Evolutionary conservation across 1,140 invertebrate genomes (phyloP), one percentile per base, ranked within the genome.

Genomic region (Solenopsis fugax): DNA sequence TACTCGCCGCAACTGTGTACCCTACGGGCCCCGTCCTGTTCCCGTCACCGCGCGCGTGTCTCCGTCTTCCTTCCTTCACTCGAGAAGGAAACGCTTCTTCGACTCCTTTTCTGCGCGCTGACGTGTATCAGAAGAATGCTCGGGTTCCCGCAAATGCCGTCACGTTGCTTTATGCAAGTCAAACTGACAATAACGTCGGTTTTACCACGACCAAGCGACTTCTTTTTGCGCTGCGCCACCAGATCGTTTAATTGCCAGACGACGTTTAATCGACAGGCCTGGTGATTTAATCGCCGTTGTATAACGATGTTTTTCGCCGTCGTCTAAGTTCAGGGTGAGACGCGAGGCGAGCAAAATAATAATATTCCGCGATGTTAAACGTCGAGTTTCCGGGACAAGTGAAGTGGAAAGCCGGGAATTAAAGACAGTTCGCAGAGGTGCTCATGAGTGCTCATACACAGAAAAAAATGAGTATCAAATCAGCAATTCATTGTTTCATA

Each of bases 51-150:
- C 12, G n/a, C 21, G 9, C 37, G 24, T 80, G 29, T 81, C 72
- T 67, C 56, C 24, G 24, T 76, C 84, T 77, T 89, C 58, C 45
- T 65, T 48, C 41, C 45, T 45, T 21, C 5, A 78, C 67, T 52
- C 50, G 71, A 29, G 45, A 86, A 69, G 60, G 56, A 82, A 88
- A 69, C 13, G 41, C 54, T 62, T 87, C 82, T 80, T 81, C 34
- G 34, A 50, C 76, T 84, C 34, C 37, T 88, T 69, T 69, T 71
- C 76, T 71, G 78, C 56, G 77, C 77, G 69, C 69, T 87, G 45
- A 65, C 48, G 84, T 67, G 41, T 67, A 48, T 50, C 9, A 67
- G 56, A 86, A 77, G 88, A 90, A 90, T 88, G 73, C 78, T 62
- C 65, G 60, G 50, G 62, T 37, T 58, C 5, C 21, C 64, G 60